phyloP scores from a whole-genome alignment of 2,888 invertebrate species.

The Macrosoma leucophasiata region DNA sequence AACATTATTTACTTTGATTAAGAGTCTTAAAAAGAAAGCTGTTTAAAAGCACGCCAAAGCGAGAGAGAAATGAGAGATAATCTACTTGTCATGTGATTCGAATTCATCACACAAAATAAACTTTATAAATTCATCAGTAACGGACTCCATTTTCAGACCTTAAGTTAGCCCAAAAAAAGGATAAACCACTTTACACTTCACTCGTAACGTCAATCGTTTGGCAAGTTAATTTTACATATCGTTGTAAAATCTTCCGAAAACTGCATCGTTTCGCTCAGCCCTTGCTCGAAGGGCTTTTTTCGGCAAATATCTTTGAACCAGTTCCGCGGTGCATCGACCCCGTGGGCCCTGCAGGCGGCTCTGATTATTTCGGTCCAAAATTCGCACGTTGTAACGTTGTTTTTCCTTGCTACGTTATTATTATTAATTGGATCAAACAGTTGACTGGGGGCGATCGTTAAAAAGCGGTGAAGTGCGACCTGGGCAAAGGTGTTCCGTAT shows the following conservation, averaged over 20 bases:
- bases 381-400: conserved; percentile 64
- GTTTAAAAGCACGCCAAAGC: no score
- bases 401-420: conserved; percentile 60
- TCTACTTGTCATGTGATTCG: no score
- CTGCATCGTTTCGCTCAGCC: conserved; percentile 20
- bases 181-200: no score
- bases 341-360: conserved; percentile 48
- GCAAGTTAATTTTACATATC: no score
- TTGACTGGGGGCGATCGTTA: conserved; percentile 51
- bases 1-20: no score
- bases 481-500: conserved; percentile 33
- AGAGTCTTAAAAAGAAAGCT: no score
- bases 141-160: no score
- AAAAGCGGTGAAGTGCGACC: conserved; percentile 37
- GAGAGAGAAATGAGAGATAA: no score
- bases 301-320: conserved; percentile 61
- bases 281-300: conserved; percentile 52
- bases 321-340: conserved; percentile 52
- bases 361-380: conserved; percentile 62
- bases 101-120: no score
- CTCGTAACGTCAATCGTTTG: no score
- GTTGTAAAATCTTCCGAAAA: conserved; percentile 4
- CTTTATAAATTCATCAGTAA: no score
- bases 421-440: conserved; percentile 70
- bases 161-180: no score